Evolutionary conservation across 2,797 vertebrate genomes (phyloP), one percentile per base, ranked within the genome.

Genomic region (Chromis chromis): DNA sequence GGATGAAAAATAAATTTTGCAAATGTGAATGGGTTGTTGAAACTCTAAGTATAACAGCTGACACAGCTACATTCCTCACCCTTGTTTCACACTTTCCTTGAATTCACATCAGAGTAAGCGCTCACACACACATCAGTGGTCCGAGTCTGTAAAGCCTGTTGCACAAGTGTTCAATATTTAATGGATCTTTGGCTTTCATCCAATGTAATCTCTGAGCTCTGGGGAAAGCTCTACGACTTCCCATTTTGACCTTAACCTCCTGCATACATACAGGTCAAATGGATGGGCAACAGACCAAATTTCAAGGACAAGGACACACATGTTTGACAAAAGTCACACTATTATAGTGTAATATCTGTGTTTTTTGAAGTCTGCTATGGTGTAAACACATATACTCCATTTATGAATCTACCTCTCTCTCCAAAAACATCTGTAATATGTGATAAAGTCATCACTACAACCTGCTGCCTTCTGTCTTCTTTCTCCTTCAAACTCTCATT

Each of bases 171-270:
- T 87, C 60, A 49, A 89, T 88, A 79, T 85, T 83, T 78, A 75
- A 88, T 80, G 88, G 78, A 25, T 88, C 62, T 58, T 24, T 92
- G 90, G 89, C 83, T 31, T 12, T 25, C 0, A 1, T 65, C 89
- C 88, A 89, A 52, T 64, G 67, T 85, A 70, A 89, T 91, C 84
- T 83, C 24, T 75, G 83, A 11, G 56, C 67, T 79, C n/a, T 1
- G 13, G 58, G 70, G 67, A 69, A 72, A 79, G 67, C 69, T 68
- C 39, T 40, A 74, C 13, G 19, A 64, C 53, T 65, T 74, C 31
- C 19, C 13, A 19, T 39, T 56, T 7, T 6, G 21, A 81, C 68
- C 61, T 70, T 24, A 59, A 76, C 76, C 65, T 54, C 52, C 40
- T 50, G 56, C 58, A 27, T 31, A 40, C 21, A 54, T 12, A 3